These are phyloP conservation scores for Thecophora atra DNA, from an alignment of 2,888 invertebrate species.

Conservation along the genomic window DNA sequence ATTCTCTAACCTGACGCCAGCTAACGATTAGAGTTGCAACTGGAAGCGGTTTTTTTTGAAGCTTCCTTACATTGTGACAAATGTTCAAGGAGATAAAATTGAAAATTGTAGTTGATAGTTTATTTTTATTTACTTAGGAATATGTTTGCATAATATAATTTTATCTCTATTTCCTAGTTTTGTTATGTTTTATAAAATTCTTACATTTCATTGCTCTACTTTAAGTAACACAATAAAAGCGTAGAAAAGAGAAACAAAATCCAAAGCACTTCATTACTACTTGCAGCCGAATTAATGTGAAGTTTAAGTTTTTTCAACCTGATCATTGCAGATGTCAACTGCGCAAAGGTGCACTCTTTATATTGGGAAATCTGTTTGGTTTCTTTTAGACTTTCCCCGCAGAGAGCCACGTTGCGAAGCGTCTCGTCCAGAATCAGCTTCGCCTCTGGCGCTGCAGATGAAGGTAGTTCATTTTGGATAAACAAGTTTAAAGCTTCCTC, in stretches of 20 bases:
- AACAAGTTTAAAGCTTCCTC: constrained; percentile 34
- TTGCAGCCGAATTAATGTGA: not conserved
- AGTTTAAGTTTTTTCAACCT: constrained; percentile 33
- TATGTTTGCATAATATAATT: no score
- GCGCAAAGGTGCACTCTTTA: constrained; percentile 40
- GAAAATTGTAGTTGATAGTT: no score
- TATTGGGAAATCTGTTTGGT: constrained; percentile 42
- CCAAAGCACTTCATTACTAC: constrained; percentile 6
- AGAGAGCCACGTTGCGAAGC: constrained; percentile 33
- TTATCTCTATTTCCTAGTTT: no score
- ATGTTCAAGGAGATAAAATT: no score
- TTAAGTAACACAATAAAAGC: no score
- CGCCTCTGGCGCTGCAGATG: constrained; percentile 36
- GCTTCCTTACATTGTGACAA: no score
- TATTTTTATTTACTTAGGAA: no score
- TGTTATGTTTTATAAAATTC: no score
- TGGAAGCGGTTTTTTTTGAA: no score
- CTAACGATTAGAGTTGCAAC: no score
- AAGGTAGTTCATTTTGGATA: constrained; percentile 39
- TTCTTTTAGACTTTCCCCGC: constrained; percentile 36
- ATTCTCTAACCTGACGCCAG: no score
- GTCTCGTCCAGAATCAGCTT: constrained; percentile 38
- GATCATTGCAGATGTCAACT: constrained; percentile 39
- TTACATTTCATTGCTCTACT: no score
- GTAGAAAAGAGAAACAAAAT: not conserved